phyloP scores from a whole-genome alignment of 2,113 vertebrate genomes.

The Pyxicephalus adspersus region DNA sequence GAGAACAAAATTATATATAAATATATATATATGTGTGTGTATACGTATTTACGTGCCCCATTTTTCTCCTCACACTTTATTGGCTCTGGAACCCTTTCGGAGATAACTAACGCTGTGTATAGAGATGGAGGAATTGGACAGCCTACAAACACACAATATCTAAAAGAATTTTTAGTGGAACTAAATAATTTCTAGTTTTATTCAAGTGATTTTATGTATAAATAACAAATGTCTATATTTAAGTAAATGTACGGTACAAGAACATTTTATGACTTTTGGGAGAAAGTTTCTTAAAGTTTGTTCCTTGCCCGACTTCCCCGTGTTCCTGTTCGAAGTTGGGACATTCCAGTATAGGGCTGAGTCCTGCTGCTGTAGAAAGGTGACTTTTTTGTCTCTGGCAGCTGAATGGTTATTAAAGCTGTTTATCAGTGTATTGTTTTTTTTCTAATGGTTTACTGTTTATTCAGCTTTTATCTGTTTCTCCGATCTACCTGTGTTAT shows the following conservation, averaged over 20 bases:
- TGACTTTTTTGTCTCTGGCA: slow-evolving; percentile 3
- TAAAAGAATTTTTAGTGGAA: slow-evolving; percentile 77
- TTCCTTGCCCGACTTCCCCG: slow-evolving; percentile 42
- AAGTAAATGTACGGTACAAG: slow-evolving; percentile 74
- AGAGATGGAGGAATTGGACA: slow-evolving; percentile 63
- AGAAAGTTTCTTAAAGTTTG: slow-evolving; percentile 41
- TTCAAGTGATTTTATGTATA: slow-evolving; percentile 82
- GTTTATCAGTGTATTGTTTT: slow-evolving; percentile 44
- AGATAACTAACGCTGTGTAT: slow-evolving; percentile 22
- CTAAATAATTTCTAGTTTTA: slow-evolving; percentile 85
- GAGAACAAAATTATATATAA: slow-evolving; percentile 38
- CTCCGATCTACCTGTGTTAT: slow-evolving; percentile 56
- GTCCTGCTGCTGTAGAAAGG: slow-evolving; percentile 30
- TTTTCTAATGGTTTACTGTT: slow-evolving; percentile 53
- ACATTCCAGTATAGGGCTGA: slow-evolving; percentile 51
- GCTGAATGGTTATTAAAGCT: slow-evolving; percentile 46
- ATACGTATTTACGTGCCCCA: slow-evolving; percentile 5
- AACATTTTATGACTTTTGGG: slow-evolving; percentile 52
- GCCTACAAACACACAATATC: slow-evolving; percentile 49
- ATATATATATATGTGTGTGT: slow-evolving; percentile 8
- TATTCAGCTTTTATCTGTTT: slow-evolving; percentile 50
- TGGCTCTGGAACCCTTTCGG: slow-evolving; percentile 14
- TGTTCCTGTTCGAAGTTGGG: slow-evolving; percentile 34
- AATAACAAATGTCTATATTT: slow-evolving; percentile 89
- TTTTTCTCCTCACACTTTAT: slow-evolving; percentile 6